phyloP scores from a whole-genome alignment of 2,888 invertebrate genomes.

The Zygogramma bicolorata region DNA sequence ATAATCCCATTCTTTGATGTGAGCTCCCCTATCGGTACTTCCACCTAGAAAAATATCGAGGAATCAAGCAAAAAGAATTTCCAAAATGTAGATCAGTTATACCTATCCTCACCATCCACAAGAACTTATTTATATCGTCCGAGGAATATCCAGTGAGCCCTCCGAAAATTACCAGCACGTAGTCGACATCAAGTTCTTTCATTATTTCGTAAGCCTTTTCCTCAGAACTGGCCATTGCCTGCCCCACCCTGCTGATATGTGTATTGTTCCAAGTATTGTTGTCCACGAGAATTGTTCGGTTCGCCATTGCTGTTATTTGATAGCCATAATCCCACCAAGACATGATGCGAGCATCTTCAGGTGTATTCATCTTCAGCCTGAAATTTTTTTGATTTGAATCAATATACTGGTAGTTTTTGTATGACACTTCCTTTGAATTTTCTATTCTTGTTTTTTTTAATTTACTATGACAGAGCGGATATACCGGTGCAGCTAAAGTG shows the following conservation, averaged over 20 bases:
- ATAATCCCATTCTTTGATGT: constrained; percentile 97
- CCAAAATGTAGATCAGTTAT: neutral
- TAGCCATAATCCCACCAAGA: constrained; percentile 99
- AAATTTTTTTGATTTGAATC: neutral
- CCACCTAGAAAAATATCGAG: constrained; percentile 73
- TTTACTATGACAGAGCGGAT: no score
- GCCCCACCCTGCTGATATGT: constrained; percentile 95
- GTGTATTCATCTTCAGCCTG: constrained; percentile 75
- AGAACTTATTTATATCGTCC: constrained; percentile 98
- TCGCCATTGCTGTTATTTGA: constrained; percentile 99
- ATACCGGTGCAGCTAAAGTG: no score
- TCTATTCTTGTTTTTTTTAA: no score
- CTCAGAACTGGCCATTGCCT: constrained; percentile 98
- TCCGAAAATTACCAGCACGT: constrained; percentile 97
- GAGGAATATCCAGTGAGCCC: constrained; percentile 99
- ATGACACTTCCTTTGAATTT: no score
- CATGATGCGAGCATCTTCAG: constrained; percentile 96
- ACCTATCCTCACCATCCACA: constrained; percentile 96
- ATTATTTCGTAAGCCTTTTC: constrained; percentile 98
- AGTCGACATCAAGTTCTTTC: constrained; percentile 96
- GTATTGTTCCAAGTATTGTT: constrained; percentile 99
- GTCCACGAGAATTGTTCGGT: constrained; percentile 94
- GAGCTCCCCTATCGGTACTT: constrained; percentile 92
- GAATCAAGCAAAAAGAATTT: neutral
- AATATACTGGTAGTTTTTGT: no score